These are phyloP conservation scores for Syngnathoides biaculeatus DNA, from an alignment of 2,113 vertebrate genomes.

Conservation along the genomic window DNA sequence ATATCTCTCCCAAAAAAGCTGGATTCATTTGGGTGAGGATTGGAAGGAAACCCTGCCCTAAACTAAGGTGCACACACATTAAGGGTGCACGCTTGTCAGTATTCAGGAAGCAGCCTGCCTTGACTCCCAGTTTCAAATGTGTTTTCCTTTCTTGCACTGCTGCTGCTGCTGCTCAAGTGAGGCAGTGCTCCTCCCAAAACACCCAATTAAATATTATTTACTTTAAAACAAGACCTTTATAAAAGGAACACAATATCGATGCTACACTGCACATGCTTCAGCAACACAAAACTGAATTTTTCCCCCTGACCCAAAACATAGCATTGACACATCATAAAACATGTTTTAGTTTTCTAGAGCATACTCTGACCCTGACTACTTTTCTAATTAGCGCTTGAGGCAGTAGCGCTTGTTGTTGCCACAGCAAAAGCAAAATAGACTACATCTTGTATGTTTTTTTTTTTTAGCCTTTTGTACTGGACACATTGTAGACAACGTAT, in stretches of 20 bases:
- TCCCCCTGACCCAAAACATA: not conserved
- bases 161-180: not conserved
- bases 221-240: not conserved
- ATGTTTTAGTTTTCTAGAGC: not conserved
- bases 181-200: conserved; percentile 12
- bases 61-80: conserved; percentile 30
- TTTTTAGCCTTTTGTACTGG: not conserved
- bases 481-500: not conserved
- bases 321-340: not conserved
- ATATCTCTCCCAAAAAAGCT: conserved; percentile 57
- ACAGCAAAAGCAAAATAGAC: no score
- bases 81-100: not conserved
- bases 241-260: not conserved
- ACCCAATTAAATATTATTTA: not conserved
- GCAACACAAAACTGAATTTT: not conserved
- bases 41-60: conserved; percentile 63
- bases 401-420: not conserved
- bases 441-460: no score
- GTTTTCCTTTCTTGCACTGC: conserved; percentile 43
- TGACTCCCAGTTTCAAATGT: conserved; percentile 16
- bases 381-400: not conserved
- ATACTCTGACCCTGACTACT: not conserved
- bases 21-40: conserved; percentile 49
- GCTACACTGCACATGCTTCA: not conserved
- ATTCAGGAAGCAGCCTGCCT: conserved; percentile 19